phyloP scores from a whole-genome alignment of 2,113 vertebrate species.

The Hepsetus odoe region DNA sequence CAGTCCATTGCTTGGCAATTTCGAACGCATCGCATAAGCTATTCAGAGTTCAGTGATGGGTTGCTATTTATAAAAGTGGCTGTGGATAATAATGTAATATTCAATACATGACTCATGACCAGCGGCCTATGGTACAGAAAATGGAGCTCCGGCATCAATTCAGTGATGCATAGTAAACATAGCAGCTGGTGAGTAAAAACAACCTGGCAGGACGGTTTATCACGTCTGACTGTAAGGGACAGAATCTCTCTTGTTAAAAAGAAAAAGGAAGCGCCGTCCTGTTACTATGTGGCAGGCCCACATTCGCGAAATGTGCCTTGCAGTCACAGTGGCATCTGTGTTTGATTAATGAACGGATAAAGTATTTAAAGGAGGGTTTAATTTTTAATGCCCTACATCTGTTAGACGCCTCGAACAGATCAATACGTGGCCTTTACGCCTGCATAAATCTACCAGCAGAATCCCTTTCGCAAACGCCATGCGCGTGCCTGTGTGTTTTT shows the following conservation, averaged over 20 bases:
- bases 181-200: constrained; percentile 42
- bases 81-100: constrained; percentile 6
- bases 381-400: constrained; percentile 59
- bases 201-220: constrained; percentile 32
- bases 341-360: constrained; percentile 61
- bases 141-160: constrained; percentile 30
- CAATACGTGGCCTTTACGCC: constrained; percentile 35
- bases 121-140: constrained; percentile 25
- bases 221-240: constrained; percentile 34
- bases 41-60: constrained; percentile 24
- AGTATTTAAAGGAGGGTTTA: constrained; percentile 54
- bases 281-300: constrained; percentile 44
- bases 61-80: background rate
- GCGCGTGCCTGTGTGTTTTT: background rate
- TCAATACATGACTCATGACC: constrained; percentile 29
- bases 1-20: constrained; percentile 18
- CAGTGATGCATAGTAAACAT: constrained; percentile 38
- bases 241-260: constrained; percentile 47
- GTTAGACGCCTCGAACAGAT: constrained; percentile 53
- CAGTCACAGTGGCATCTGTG: constrained; percentile 52
- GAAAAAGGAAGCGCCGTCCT: constrained; percentile 35
- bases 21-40: background rate
- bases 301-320: constrained; percentile 44
- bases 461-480: constrained; percentile 30
- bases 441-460: constrained; percentile 44